These are phyloP conservation scores for Athene noctua DNA, from an alignment of 2,113 vertebrate species.

Conservation along the genomic window DNA sequence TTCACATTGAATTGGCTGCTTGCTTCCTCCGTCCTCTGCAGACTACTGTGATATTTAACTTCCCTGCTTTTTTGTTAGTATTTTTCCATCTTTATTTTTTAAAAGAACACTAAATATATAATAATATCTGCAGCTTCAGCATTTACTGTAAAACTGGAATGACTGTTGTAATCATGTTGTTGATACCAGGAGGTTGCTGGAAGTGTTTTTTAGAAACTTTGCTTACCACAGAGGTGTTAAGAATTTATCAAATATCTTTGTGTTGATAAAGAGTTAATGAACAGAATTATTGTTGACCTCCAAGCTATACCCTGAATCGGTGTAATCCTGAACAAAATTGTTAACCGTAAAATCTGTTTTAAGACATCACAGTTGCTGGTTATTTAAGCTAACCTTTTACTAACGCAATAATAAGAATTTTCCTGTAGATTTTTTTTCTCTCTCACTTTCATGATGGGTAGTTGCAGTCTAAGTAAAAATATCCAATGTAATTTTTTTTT, in stretches of 20 bases:
- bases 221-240: neutral
- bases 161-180: neutral
- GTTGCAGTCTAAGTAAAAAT: neutral
- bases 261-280: neutral
- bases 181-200: neutral
- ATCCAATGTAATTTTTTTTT: neutral
- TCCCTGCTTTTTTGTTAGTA: neutral
- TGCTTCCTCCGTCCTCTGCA: too few relatives aligned
- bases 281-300: neutral
- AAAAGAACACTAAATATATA: neutral
- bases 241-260: neutral
- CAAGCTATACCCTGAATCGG: neutral
- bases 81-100: neutral
- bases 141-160: neutral
- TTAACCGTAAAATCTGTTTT: neutral
- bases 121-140: neutral
- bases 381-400: neutral
- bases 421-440: neutral
- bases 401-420: neutral
- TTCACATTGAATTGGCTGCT: too few relatives aligned
- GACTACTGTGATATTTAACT: neutral
- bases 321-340: neutral
- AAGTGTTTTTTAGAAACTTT: neutral
- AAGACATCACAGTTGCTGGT: neutral
- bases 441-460: neutral